Evolutionary conservation across 2,888 invertebrate species (phyloP), one percentile per base, ranked within the genome.

Genomic region (Heliconius sara): DNA sequence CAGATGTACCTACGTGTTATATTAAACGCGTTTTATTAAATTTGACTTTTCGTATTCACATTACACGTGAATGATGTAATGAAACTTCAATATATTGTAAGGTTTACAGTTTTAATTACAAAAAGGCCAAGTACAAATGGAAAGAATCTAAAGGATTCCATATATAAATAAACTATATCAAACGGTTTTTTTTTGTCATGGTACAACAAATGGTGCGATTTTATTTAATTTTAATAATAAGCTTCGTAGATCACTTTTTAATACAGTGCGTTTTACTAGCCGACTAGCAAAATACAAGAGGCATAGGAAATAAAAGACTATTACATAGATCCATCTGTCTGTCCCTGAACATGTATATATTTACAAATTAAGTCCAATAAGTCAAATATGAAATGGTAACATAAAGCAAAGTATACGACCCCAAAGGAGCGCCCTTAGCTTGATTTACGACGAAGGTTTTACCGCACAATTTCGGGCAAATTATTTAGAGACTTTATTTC

Each of bases 361-460:
- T 39, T 39, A 25, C n/a, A 60, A 60, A 73, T 39, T 73, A 60
- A 73, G 39, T 60, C 39, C 27, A 47, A 63, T 66, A 75, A 75
- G 39, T 65, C 19, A 77, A 77, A 25, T 39, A 65, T 52, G 72
- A 78, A 78, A 67, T 52, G 71, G 65, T 43, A 57, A 71, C 67
- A 68, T 77, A 72, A 77, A 52, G 65, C 67, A 74, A 74, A 74
- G 65, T 73, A 77, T 74, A 73, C 73, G 34, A 74, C 68, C 72
- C 57, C 34, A 70, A 74, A 80, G 77, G 71, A 66, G 71, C 72
- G 57, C 70, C 68, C 57, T 82, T 78, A 67, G 72, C 65, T 76
- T 83, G 78, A 83, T 80, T 83, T 82, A 82, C 82, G 81, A 72
- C 73, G 57, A 73, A 67, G 80, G 79, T 60, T 83, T 79, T 57